These are phyloP conservation scores for Coptotermes formosanus DNA, from an alignment of 1,140 invertebrate genomes.

Conservation along the genomic window DNA sequence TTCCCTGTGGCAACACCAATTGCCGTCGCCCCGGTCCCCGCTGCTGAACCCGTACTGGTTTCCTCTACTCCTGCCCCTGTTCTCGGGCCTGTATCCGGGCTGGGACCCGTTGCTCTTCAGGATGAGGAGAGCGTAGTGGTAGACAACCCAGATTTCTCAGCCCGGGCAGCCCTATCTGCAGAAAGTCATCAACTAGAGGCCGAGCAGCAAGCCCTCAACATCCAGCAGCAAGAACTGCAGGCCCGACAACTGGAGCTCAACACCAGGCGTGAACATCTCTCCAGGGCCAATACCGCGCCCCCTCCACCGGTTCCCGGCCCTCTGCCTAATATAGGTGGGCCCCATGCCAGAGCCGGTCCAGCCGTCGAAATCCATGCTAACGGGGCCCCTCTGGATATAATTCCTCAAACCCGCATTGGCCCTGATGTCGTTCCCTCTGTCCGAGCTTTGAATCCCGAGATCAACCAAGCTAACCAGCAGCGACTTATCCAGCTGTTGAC, in stretches of 20 bases:
- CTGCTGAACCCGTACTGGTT: conserved; percentile 25
- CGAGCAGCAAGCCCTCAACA: not conserved
- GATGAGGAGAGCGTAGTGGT: conserved; percentile 46
- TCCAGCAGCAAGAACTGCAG: not conserved
- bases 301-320: conserved; percentile 27
- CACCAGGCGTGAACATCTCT: not conserved
- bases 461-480: conserved; percentile 51
- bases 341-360: conserved; percentile 34
- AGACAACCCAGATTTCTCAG: conserved; percentile 45
- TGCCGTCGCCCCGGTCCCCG: conserved; percentile 10
- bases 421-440: conserved; percentile 42
- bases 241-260: not conserved
- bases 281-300: conserved; percentile 18
- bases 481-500: conserved; percentile 53
- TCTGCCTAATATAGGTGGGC: not conserved
- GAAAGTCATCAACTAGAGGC: not conserved
- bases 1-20: conserved; percentile 16
- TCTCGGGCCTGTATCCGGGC: conserved; percentile 27
- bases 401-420: not conserved
- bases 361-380: conserved; percentile 42
- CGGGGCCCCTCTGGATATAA: conserved; percentile 40
- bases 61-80: conserved; percentile 27
- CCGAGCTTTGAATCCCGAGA: conserved; percentile 44
- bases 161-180: conserved; percentile 14
- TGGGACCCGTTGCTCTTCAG: conserved; percentile 23